Base-by-base conservation (phyloP, 1,140 invertebrate genomes). In the Drosophila punjabiensis region DNA sequence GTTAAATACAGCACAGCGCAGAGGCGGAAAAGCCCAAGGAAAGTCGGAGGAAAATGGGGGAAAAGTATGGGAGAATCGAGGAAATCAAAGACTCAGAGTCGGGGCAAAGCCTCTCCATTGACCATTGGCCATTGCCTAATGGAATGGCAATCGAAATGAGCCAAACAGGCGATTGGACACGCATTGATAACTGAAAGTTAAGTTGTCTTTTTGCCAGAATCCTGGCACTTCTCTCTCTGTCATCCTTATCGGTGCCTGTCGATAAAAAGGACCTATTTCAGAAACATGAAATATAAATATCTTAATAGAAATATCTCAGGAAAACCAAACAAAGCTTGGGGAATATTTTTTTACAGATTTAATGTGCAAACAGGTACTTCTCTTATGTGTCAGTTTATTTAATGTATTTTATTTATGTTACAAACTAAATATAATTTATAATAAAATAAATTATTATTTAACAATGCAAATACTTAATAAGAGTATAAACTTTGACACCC, bases 1-100 rank as follows among this genome's bases (percentile, higher is more conserved):
- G 85, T 73, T 89, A 89, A 88, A 88, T 88, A 85, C 86, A 83
- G 77, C 43, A 67, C 64, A 50, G 53, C 35, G 53, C 35, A n/a
- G 20, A 13, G 53, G 30, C 18, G 20, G 39, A 59, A 43, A 32
- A 5, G 24, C 24, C 24, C 9, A 5, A 13, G 48, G 13, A 28
- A 60, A 30, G 11, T 20, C 9, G 16, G 11, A 3, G 50, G 14
- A 14, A 24, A 48, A 7, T 14, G 20, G 13, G 13, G 18, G 14
- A 10, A 28, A 30, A 30, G 2, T 28, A 14, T 10, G 20, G 24
- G 13, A 16, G 39, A 32, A 11, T 45, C 32, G 9, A 8, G 60
- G n/a, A 39, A 59, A 50, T 32, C 30, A 39, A 13, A 37, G 39
- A 18, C 30, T 9, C 11, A 13, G 6, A 16, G 41, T 7, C 0